A percentile compares a stretch with the other conserved stretches of the same genome.
Conservation (phyloP, 2,797 vertebrate species). For the Alosa sapidissima region DNA sequence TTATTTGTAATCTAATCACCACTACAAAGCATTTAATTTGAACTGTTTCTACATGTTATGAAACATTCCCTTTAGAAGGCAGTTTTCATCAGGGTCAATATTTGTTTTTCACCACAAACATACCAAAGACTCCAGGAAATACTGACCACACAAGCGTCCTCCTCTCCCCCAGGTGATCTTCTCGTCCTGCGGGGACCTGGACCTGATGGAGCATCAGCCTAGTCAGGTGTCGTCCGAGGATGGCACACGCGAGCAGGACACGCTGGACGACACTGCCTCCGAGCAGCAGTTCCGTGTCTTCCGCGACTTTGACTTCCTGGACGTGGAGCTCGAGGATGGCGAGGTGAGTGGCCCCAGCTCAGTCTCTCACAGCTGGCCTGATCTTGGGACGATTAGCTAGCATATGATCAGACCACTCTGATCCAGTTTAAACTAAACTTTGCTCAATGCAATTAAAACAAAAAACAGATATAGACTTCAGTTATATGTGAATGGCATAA, state of each 20-base stretch:
- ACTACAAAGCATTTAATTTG: neutral
- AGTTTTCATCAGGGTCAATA: neutral
- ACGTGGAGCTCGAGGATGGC: conserved; percentile 97
- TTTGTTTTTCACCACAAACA: neutral
- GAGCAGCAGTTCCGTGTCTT: conserved; percentile 99
- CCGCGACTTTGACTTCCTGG: conserved; percentile 97
- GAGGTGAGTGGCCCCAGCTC: conserved; percentile 76
- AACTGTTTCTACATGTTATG: neutral
- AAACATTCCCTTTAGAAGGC: neutral
- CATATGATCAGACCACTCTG: neutral
- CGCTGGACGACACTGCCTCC: conserved; percentile 92
- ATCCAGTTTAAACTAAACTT: neutral
- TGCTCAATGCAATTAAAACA: neutral
- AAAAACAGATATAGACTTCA: neutral
- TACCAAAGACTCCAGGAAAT: neutral
- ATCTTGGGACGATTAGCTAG: neutral
- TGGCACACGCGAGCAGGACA: conserved; percentile 87
- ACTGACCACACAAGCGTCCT: neutral
- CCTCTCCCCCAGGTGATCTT: conserved; percentile 87
- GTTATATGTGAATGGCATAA: neutral
- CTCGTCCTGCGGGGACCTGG: conserved; percentile 97
- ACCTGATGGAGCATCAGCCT: conserved; percentile 93
- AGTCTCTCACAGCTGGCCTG: neutral
- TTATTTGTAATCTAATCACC: neutral
- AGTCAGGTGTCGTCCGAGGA: conserved; percentile 97